Evolutionary conservation across 2,797 vertebrate species (phyloP).

Genomic region (Platyrinchus mystaceus): DNA sequence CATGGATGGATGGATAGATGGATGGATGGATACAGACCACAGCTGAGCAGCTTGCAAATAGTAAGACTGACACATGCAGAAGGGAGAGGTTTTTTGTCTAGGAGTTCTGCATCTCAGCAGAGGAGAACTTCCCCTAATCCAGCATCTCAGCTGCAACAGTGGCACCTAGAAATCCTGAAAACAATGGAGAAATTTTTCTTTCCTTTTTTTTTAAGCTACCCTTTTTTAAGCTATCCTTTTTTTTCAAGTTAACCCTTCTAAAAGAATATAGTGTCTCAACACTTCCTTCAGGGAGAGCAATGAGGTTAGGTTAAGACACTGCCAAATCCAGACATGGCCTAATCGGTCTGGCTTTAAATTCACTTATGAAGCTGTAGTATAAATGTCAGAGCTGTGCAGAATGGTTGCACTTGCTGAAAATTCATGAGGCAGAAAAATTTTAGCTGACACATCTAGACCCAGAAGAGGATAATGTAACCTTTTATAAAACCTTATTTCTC

Average conservation of each 20-base stretch:
- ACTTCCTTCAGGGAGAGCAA: neutral
- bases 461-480: neutral
- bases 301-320: neutral
- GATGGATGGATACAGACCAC: neutral
- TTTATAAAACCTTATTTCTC: neutral
- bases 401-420: neutral
- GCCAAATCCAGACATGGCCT: neutral
- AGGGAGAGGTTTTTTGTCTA: neutral
- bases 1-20: neutral
- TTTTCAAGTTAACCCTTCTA: neutral
- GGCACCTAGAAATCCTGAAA: neutral
- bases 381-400: neutral
- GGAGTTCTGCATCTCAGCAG: neutral
- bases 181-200: fast-evolving
- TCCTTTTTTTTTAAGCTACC: neutral
- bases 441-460: neutral
- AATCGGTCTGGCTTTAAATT: neutral
- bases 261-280: neutral
- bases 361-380: neutral
- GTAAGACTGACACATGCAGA: neutral
- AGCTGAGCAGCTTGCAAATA: neutral
- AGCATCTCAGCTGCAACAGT: neutral
- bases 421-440: neutral
- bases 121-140: neutral
- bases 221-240: too few species aligned